Base-by-base conservation (phyloP, 2,797 vertebrate species). In the Megalops cyprinoides region DNA sequence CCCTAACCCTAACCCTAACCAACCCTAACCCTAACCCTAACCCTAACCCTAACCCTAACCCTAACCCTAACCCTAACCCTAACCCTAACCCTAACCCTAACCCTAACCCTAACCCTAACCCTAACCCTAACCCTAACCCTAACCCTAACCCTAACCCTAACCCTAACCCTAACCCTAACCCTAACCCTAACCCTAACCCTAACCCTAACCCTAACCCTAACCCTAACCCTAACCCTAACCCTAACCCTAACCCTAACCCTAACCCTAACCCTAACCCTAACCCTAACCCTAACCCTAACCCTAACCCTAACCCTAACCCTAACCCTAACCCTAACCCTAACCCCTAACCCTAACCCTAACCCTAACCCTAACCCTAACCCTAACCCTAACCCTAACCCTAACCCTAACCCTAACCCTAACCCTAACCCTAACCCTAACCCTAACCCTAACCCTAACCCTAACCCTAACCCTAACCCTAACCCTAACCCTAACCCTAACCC, bases 391-490 rank as follows among this genome's bases (percentile, higher is more conserved):
- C 73, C 34, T 7, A 75, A 6, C 73, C 73, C 34, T 5, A 75
- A 6, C 73, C 73, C 34, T 5, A 75, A 6, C 73, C 73, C 34
- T 5, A 75, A 6, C 73, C 73, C 34, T 5, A 75, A 6, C 73
- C 73, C 34, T 5, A 75, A 6, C 73, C 73, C 73, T 75, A 0
- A 75, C 73, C 73, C 73, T 75, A 0, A 75, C 73, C 73, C 73
- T 75, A 75, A 75, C 73, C 73, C 73, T 75, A 0, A 75, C 73
- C 73, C 7, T 75, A 55, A 55, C 51, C 51, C 51, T 55, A 55
- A 55, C 51, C 51, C 51, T 55, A 55, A 55, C 51, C 51, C n/a
- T n/a, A n/a, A n/a, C n/a, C n/a, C n/a, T n/a, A n/a, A n/a, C n/a
- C n/a, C n/a, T n/a, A n/a, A n/a, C n/a, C n/a, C n/a, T n/a, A n/a